Evolutionary conservation across 1,140 invertebrate species (phyloP).

Genomic region (Drosophila albomicans): DNA sequence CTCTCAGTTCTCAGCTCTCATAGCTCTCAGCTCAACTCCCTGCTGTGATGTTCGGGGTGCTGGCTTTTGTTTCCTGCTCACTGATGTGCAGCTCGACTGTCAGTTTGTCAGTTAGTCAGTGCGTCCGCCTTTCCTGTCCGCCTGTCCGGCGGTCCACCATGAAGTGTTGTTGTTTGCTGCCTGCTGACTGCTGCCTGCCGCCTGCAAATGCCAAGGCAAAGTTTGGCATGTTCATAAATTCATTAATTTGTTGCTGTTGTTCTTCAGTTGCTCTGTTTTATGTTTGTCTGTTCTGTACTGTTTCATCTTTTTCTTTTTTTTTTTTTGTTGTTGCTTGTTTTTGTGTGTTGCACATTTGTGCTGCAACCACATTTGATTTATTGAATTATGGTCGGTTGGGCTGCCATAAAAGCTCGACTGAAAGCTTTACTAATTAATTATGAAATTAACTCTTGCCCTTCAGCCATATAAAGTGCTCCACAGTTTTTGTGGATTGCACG

Average conservation of each 20-base stretch:
- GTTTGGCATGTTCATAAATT: constrained; percentile 78
- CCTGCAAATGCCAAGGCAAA: constrained; percentile 67
- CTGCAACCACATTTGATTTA: constrained; percentile 77
- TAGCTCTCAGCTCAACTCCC: constrained; percentile 37
- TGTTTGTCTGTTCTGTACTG: constrained; percentile 10
- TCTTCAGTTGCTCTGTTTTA: constrained; percentile 11
- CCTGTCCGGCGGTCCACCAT: constrained; percentile 10
- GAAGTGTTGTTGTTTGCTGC: constrained; percentile 48
- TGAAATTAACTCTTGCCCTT: constrained; percentile 64
- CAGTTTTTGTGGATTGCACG: constrained; percentile 53
- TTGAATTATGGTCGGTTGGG: constrained; percentile 73
- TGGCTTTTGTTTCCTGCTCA: constrained; percentile 58
- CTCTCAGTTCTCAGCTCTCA: constrained; percentile 36
- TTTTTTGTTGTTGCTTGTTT: not conserved
- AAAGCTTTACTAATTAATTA: constrained; percentile 79
- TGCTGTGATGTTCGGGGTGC: constrained; percentile 37
- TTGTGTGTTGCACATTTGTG: constrained; percentile 38
- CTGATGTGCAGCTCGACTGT: constrained; percentile 53
- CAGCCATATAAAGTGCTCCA: not conserved
- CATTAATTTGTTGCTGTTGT: constrained; percentile 74
- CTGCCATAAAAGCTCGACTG: constrained; percentile 73
- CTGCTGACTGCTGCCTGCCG: constrained; percentile 3
- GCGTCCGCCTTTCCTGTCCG: constrained; percentile 14
- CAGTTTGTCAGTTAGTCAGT: constrained; percentile 55
- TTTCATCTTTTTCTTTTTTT: constrained; percentile 7